Evolutionary conservation across 2,888 invertebrate genomes (phyloP).

Genomic region (Oscheius sp.): DNA sequence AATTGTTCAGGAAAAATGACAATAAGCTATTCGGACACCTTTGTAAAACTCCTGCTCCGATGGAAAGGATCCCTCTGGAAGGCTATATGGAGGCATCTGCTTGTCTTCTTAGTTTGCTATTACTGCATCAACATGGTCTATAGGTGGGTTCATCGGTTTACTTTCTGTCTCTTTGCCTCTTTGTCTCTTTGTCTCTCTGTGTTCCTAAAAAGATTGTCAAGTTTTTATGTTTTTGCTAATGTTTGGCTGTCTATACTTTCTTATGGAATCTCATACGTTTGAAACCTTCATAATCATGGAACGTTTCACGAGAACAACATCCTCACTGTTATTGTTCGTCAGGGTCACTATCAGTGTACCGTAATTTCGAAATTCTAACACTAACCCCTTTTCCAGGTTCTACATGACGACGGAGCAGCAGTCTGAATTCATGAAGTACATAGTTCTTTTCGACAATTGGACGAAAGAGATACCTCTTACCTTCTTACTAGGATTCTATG

Average conservation of each 20-base stretch:
- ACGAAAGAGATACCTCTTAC: constrained; percentile 66
- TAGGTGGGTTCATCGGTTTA: constrained; percentile 41
- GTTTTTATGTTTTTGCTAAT: no score
- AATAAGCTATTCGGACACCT: constrained; percentile 65
- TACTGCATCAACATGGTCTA: constrained; percentile 61
- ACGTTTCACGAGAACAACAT: background rate
- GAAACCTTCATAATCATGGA: no score
- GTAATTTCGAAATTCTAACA: no score
- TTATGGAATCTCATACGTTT: no score
- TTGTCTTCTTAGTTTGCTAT: constrained; percentile 59
- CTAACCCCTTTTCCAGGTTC: constrained; percentile 49
- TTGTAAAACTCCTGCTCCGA: constrained; percentile 61
- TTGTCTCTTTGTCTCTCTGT: no score
- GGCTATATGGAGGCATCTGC: constrained; percentile 65
- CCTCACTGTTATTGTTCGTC: background rate
- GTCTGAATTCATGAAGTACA: constrained; percentile 53
- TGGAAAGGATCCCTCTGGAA: constrained; percentile 68
- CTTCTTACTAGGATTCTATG: constrained; percentile 66
- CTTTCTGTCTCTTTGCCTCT: background rate
- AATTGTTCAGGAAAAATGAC: constrained; percentile 50
- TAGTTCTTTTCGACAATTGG: constrained; percentile 60
- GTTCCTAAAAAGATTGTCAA: no score
- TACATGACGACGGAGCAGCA: constrained; percentile 59
- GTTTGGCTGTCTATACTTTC: no score
- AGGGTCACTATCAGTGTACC: background rate